Evolutionary conservation across 2,113 vertebrate genomes (phyloP), one percentile per base, ranked within the genome.

Genomic region (Octodon degus): DNA sequence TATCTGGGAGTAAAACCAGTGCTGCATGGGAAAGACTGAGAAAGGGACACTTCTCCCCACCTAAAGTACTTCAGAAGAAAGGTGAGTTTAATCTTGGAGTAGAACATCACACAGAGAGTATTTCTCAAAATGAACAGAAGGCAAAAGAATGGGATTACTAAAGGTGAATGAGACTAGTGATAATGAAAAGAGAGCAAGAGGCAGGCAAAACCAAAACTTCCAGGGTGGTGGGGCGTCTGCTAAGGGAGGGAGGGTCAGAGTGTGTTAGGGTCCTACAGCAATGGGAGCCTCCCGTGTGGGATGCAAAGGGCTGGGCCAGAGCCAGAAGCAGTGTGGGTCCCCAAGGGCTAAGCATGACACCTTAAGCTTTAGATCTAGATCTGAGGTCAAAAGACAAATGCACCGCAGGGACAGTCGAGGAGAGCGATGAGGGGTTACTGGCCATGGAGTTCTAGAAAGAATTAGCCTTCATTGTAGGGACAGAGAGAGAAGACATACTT

Each of bases 401-500:
- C 16, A 3, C 5, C n/a, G n/a, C 12, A n/a, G 47, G 16, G 34
- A 60, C 55, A 65, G 55, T n/a, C n/a, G 30, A 88, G 76, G 50
- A 62, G 55, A 72, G 0, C 58, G 55, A 25, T 47, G 80, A 50
- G n/a, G 10, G 40, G 22, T 47, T 19, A 24, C 16, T 22, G 68
- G 32, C 16, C 20, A n/a, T 0, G 13, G 25, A 10, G 50, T 12
- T 94, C 19, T 1, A 34, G 63, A 1, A 32, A 14, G 25, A 89
- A 34, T 60, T 24, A 53, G 20, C 43, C 20, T 65, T 82, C 32
- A n/a, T 27, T 32, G 74, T 10, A 82, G 63, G 84, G 63, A 16
- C 2, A 50, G 0, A 16, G 77, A 20, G 19, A 20, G 19, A 53
- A 25, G 3, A n/a, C 11, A 10, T 3, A 12, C 7, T 37, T 1